Conservation (phyloP, 2,113 vertebrate species). For the Polypterus bichir region DNA sequence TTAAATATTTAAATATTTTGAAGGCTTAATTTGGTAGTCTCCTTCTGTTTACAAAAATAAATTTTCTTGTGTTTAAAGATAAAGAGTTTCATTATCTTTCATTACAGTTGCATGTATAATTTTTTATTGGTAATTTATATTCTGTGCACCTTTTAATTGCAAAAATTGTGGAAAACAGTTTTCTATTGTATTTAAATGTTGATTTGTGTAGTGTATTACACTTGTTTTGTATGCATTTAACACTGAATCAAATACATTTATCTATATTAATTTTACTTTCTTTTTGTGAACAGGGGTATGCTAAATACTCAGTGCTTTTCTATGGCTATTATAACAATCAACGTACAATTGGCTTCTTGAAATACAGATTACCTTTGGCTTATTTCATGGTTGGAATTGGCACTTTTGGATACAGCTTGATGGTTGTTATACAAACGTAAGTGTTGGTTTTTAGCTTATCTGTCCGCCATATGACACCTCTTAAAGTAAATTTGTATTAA, state of each 20-base stretch:
- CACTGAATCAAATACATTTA: too few species aligned
- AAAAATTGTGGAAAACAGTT: too few species aligned
- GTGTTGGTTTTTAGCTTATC: slow-evolving; percentile 19
- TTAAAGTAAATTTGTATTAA: too few species aligned
- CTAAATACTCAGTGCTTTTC: slow-evolving; percentile 84
- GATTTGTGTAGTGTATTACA: too few species aligned
- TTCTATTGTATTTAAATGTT: too few species aligned
- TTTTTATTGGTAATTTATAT: too few species aligned
- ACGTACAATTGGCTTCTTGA: slow-evolving; percentile 70
- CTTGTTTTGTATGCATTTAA: too few species aligned
- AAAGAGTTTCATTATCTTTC: neutral
- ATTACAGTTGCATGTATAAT: too few species aligned
- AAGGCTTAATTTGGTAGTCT: neutral
- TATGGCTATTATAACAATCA: slow-evolving; percentile 86
- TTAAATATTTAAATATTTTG: too few species aligned
- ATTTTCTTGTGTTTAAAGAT: neutral
- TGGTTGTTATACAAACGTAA: slow-evolving; percentile 93
- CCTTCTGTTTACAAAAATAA: neutral
- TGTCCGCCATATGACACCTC: too few species aligned
- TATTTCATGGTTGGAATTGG: slow-evolving; percentile 90
- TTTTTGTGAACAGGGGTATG: slow-evolving; percentile 66
- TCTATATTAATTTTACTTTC: slow-evolving; percentile 7
- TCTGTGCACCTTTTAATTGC: too few species aligned
- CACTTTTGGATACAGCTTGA: slow-evolving; percentile 87
- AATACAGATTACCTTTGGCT: slow-evolving; percentile 82